Evolutionary conservation across 2,113 vertebrate species (phyloP).

Genomic region (Phylloscopus whistleri): DNA sequence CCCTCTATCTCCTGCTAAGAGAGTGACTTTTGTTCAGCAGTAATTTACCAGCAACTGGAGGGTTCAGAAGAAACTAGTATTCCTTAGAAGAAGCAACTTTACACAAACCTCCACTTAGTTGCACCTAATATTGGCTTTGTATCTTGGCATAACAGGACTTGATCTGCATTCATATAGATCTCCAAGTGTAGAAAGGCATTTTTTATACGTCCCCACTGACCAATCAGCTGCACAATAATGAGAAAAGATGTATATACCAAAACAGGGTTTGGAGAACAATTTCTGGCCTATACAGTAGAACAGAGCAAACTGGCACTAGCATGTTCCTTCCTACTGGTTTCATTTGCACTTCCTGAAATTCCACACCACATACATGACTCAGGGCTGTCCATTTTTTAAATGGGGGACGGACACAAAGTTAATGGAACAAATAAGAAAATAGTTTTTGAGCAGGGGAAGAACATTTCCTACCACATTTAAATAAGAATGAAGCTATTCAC

Average conservation of each 20-base stretch:
- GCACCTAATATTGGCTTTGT: not conserved
- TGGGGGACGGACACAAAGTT: not conserved
- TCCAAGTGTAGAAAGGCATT: not conserved
- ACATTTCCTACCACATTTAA: not conserved
- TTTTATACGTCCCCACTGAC: not conserved
- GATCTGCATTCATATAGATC: not conserved
- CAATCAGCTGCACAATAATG: not conserved
- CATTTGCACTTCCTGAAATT: not conserved
- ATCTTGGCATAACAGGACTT: not conserved
- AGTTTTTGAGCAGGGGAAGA: not conserved
- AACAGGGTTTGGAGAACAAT: not conserved
- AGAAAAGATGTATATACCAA: not conserved
- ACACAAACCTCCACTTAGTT: not conserved
- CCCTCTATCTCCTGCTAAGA: not conserved
- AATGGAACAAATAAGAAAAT: not conserved
- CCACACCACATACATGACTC: not conserved
- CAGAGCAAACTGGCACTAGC: not conserved
- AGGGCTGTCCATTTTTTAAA: not conserved
- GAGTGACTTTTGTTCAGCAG: not conserved
- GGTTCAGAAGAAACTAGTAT: not conserved
- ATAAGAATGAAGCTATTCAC: not conserved
- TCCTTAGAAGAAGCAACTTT: not conserved
- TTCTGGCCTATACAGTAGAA: not conserved
- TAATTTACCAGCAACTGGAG: not conserved
- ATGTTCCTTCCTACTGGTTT: not conserved